Evolutionary conservation across 2,113 vertebrate species (phyloP).

Genomic region (Pomatorhinus ruficollis): DNA sequence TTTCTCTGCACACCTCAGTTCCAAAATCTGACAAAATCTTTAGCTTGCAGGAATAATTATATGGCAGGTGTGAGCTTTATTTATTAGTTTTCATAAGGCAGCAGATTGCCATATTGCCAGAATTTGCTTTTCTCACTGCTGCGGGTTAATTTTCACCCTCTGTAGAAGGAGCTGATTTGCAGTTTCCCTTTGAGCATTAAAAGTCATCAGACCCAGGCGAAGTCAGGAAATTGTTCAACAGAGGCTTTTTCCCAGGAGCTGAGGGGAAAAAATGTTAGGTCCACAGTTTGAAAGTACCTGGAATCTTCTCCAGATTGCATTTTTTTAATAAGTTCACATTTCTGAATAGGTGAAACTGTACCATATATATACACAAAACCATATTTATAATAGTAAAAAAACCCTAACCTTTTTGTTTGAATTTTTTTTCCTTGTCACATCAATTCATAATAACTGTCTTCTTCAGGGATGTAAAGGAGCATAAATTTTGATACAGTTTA

Average conservation of each 20-base stretch:
- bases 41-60: neutral
- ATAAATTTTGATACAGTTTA: neutral
- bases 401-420: neutral
- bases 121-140: neutral
- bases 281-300: neutral
- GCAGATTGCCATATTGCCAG: neutral
- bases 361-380: neutral
- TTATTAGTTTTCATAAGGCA: neutral
- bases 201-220: neutral
- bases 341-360: neutral
- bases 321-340: neutral
- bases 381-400: neutral
- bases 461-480: neutral
- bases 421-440: neutral
- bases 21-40: neutral
- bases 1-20: neutral
- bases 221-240: neutral
- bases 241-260: neutral
- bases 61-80: neutral
- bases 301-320: neutral
- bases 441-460: neutral
- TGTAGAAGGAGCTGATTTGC: neutral
- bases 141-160: conserved; percentile 3
- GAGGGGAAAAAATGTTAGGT: neutral
- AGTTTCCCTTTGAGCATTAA: neutral